These are phyloP conservation scores for Odontophorus gujanensis DNA, from an alignment of 2,113 vertebrate genomes.

Conservation along the genomic window DNA sequence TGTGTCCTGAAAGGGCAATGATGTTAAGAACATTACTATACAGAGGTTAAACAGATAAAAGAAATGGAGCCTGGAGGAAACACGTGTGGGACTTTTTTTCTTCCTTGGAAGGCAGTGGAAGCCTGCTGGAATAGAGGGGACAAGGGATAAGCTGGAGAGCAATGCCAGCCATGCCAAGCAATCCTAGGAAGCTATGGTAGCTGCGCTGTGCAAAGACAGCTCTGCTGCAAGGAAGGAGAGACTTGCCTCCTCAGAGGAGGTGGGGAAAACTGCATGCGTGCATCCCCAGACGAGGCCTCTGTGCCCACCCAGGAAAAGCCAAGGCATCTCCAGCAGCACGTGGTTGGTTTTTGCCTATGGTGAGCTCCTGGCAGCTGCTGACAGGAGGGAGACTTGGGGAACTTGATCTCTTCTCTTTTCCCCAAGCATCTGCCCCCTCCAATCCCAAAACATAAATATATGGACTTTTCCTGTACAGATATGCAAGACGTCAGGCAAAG, in stretches of 20 bases:
- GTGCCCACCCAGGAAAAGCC: background rate
- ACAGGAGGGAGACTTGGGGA: background rate
- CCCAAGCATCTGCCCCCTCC: background rate
- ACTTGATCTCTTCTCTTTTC: background rate
- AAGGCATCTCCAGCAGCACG: background rate
- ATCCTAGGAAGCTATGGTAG: background rate
- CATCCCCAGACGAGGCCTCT: background rate
- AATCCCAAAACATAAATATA: background rate
- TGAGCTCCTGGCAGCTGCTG: background rate
- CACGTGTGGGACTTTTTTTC: background rate
- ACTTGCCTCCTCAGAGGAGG: background rate
- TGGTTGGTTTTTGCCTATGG: background rate
- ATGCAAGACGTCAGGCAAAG: background rate
- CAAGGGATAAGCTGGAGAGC: background rate
- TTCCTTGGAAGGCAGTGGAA: background rate
- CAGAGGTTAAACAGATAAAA: background rate
- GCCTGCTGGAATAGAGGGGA: background rate
- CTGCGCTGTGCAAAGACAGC: background rate
- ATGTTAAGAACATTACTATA: background rate
- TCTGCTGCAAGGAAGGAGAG: background rate
- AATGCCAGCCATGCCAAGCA: background rate
- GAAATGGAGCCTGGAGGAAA: background rate
- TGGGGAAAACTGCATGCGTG: background rate
- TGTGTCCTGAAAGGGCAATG: background rate
- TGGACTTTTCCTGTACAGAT: constrained; percentile 30